Conservation (phyloP, 1,140 invertebrate genomes). For the Hylaeus anthracinus region DNA sequence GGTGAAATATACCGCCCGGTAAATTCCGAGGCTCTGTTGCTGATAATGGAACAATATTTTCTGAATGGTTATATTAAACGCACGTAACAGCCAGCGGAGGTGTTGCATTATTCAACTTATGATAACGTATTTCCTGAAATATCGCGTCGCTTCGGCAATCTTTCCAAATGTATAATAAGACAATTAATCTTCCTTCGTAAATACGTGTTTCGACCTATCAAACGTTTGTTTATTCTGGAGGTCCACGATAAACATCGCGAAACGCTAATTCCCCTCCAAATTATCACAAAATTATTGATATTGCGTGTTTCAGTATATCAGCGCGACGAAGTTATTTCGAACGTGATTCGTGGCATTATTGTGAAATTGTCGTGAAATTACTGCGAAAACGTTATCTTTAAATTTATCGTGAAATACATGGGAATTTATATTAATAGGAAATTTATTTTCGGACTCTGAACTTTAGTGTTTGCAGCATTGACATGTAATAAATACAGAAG, state of each 20-base stretch:
- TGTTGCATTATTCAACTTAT: conserved; percentile 42
- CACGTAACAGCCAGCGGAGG: conserved; percentile 33
- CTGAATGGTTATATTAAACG: conserved; percentile 54
- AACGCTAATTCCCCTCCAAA: not conserved
- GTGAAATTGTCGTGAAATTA: too few species aligned
- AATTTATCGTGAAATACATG: too few species aligned
- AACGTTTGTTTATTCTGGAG: not conserved
- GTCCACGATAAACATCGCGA: not conserved
- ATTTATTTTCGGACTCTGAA: too few species aligned
- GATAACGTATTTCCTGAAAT: conserved; percentile 44
- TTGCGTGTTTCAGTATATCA: too few species aligned
- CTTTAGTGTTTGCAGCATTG: too few species aligned
- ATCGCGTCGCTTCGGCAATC: conserved; percentile 27
- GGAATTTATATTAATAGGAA: too few species aligned
- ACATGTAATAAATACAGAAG: too few species aligned
- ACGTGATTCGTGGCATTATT: too few species aligned
- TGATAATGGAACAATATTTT: conserved; percentile 59
- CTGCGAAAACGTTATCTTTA: too few species aligned
- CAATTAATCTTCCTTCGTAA: not conserved
- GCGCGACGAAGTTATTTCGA: too few species aligned
- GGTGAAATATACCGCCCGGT: conserved; percentile 43
- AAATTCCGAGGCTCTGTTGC: conserved; percentile 49
- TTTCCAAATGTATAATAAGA: conserved; percentile 6
- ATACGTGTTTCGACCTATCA: not conserved
- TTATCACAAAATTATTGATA: not conserved